These are phyloP conservation scores for Harpalus rubripes DNA, from an alignment of 2,888 invertebrate genomes.

Conservation along the genomic window DNA sequence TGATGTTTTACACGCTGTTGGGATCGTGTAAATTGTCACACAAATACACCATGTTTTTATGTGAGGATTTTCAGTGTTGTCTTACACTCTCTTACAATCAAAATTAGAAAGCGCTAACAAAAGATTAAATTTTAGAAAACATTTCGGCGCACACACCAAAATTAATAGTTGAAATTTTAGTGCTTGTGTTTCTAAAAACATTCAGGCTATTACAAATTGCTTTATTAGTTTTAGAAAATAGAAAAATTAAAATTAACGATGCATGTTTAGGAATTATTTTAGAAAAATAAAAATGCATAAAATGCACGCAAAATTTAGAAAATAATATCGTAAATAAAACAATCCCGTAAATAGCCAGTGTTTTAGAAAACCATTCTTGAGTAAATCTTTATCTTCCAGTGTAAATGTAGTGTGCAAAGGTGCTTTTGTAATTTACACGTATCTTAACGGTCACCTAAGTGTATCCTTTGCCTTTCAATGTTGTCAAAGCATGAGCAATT, in stretches of 20 bases:
- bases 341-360: not conserved
- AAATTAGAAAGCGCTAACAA: slow-evolving; percentile 18
- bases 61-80: slow-evolving; percentile 34
- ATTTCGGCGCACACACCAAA: too few relatives aligned
- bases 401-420: slow-evolving; percentile 32
- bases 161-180: too few relatives aligned
- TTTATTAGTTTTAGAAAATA: slow-evolving; percentile 12
- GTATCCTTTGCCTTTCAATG: slow-evolving; percentile 57
- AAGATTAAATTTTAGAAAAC: too few relatives aligned
- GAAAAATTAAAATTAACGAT: not conserved
- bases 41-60: slow-evolving; percentile 17
- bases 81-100: not conserved
- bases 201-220: slow-evolving; percentile 11
- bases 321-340: slow-evolving; percentile 17
- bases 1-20: slow-evolving; percentile 20
- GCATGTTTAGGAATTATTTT: too few relatives aligned
- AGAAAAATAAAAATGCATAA: too few relatives aligned
- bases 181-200: slow-evolving; percentile 9
- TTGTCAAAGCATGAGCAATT: slow-evolving; percentile 38
- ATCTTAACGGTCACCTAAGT: slow-evolving; percentile 60
- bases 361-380: not conserved
- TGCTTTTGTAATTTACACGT: slow-evolving; percentile 63
- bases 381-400: not conserved
- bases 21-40: slow-evolving; percentile 61
- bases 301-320: slow-evolving; percentile 41